Evolutionary conservation across 2,113 vertebrate species (phyloP).

Genomic region (Neofelis nebulosa): DNA sequence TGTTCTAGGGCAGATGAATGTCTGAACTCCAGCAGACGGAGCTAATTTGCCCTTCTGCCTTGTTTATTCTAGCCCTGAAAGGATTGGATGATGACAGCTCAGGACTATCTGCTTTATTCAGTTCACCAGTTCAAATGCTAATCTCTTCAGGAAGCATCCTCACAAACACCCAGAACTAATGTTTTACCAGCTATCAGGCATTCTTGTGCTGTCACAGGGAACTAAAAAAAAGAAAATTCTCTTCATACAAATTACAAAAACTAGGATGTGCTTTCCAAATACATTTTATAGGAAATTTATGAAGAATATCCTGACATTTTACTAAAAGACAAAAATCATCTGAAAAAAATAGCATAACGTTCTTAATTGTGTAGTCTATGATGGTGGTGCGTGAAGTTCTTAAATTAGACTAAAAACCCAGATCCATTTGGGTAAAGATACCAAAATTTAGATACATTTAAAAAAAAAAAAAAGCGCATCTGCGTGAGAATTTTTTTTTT

Average conservation of each 20-base stretch:
- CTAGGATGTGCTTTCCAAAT: not conserved
- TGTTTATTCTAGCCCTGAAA: not conserved
- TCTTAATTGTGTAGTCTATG: not conserved
- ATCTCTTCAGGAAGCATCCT: not conserved
- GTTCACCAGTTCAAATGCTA: not conserved
- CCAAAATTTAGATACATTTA: no score
- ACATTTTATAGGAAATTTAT: not conserved
- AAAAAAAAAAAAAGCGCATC: not conserved
- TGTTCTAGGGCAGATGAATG: not conserved
- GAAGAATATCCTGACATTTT: not conserved
- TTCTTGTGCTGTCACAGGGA: not conserved
- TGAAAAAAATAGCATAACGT: not conserved
- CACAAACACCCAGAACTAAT: not conserved
- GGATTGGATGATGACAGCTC: not conserved
- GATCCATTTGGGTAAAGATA: not conserved
- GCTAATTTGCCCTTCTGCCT: not conserved
- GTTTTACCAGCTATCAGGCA: not conserved
- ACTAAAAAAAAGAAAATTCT: not conserved
- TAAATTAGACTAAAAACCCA: not conserved
- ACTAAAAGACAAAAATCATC: not conserved
- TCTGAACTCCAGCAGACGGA: not conserved
- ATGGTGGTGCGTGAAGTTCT: not conserved
- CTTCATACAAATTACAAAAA: not conserved
- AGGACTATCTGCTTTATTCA: not conserved
- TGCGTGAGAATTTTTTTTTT: not conserved